Evolutionary conservation across 2,113 vertebrate species (phyloP).

Genomic region (Saccopteryx bilineata): DNA sequence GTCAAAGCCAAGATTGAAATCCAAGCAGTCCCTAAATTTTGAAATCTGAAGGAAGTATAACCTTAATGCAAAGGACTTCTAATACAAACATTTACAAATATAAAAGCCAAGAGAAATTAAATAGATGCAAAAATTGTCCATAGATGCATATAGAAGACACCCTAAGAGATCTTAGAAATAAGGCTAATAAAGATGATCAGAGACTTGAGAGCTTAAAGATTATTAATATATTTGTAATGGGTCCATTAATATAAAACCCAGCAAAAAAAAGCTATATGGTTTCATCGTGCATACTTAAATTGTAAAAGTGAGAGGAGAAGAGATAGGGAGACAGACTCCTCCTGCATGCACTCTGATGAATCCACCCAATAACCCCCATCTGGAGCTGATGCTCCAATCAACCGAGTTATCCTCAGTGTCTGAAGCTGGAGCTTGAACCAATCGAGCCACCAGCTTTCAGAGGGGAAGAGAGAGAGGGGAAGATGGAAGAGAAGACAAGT

Average conservation of each 20-base stretch:
- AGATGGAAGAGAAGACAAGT: too few species aligned
- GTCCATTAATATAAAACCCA: not conserved
- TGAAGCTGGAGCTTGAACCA: too few species aligned
- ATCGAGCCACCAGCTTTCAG: too few species aligned
- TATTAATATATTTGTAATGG: not conserved
- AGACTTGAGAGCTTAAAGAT: not conserved
- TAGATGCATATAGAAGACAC: not conserved
- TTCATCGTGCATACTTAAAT: not conserved
- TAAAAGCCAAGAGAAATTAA: not conserved
- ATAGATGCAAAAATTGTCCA: not conserved
- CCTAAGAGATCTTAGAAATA: not conserved
- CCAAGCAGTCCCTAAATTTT: not conserved
- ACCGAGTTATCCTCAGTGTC: too few species aligned
- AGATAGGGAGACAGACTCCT: too few species aligned
- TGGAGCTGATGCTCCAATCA: too few species aligned
- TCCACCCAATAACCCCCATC: too few species aligned
- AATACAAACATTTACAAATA: not conserved
- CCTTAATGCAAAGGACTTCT: conserved; percentile 1
- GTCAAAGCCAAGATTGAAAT: conserved; percentile 42
- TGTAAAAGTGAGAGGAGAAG: not conserved
- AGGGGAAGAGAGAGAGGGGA: too few species aligned
- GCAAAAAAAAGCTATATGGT: not conserved
- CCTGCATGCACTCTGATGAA: too few species aligned
- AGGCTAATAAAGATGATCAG: not conserved
- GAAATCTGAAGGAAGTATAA: not conserved